Base-by-base conservation (phyloP, 2,888 invertebrate genomes). In the Caenorhabditis japonica region DNA sequence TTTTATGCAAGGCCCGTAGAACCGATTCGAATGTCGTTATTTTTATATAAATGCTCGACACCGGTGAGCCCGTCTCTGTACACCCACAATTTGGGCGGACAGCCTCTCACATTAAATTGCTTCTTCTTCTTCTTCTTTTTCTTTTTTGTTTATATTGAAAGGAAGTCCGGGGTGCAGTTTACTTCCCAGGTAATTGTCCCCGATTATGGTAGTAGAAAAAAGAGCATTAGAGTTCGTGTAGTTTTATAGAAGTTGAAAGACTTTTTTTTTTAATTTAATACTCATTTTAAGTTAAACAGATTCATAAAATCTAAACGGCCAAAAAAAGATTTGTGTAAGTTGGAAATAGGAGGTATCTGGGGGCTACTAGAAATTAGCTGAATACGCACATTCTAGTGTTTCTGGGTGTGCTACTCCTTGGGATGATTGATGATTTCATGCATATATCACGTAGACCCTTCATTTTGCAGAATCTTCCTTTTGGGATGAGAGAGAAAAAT, bases 361-460 rank as follows among this genome's bases (percentile, higher is more conserved):
- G n/a, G n/a, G n/a, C n/a, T n/a, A n/a, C n/a, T 55, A 3, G 43
- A 66, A 66, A 66, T 66, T 66, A 66, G 56, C 47, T 49, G 43
- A 56, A 56, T 49, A 51, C 56, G 51, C 56, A 56, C 47, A 41
- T 55, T 56, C 30, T 30, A 25, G 33, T 27, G 64, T 56, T 55
- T 55, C 49, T 44, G 43, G 52, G n/a, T 61, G 61, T 41, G 36
- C 36, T 61, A 61, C 61, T 60, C 59, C 38, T 52, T 46, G 56
- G 56, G 53, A 66, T 66, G 66, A 66, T 66, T 49, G 66, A 66
- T 66, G 66, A 66, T 66, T 66, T 66, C 66, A 66, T 66, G 51
- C 66, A 66, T 66, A 66, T 66, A 66, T 66, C 66, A 56, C 56
- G 27, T 56, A 49, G 43, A 66, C 56, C 56, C 56, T 56, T 66